Base-by-base conservation (phyloP, 2,113 vertebrate species). In the Delphinus delphis region DNA sequence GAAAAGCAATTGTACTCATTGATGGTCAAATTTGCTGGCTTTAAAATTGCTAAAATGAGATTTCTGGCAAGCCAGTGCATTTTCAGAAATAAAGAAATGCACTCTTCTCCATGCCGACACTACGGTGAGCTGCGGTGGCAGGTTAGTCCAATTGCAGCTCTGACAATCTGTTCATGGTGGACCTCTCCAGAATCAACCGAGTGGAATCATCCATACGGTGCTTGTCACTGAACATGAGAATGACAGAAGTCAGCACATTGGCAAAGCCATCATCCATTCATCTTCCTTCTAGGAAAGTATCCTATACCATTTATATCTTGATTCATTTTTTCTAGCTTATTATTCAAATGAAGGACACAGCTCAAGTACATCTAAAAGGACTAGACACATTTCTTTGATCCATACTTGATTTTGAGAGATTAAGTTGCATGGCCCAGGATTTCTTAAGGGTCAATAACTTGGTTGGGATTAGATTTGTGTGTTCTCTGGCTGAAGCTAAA, bases 151-250 rank as follows among this genome's bases (percentile, higher is more conserved):
- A 88, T 62, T 44, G 84, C 60, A n/a, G 55, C 83, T 71, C 89
- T 89, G 92, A 96, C 97, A 97, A 95, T 97, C 97, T 98, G 98
- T 95, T 96, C 96, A 33, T 68, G 71, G 47, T 63, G 58, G 68
- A 68, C 5, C 70, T 68, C 47, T 97, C 95, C 80, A 97, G 74
- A 97, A 58, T 92, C 96, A 93, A 31, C 28, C 7, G 50, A 89
- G 87, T 93, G 88, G 89, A 96, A 89, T 90, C 95, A 73, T 33
- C 96, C 98, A 97, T 97, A 97, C 90, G 98, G 95, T 82, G 31
- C 95, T 90, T 97, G 97, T 95, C 98, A 97, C 87, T 73, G 96
- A 97, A 77, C 94, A 94, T 44, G 88, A 97, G 88, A 96, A 90
- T 84, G 96, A 97, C 97, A 97, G 96, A 96, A 97, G 94, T 94